phyloP scores from a whole-genome alignment of 2,888 invertebrate genomes.

The Dynastes maya region DNA sequence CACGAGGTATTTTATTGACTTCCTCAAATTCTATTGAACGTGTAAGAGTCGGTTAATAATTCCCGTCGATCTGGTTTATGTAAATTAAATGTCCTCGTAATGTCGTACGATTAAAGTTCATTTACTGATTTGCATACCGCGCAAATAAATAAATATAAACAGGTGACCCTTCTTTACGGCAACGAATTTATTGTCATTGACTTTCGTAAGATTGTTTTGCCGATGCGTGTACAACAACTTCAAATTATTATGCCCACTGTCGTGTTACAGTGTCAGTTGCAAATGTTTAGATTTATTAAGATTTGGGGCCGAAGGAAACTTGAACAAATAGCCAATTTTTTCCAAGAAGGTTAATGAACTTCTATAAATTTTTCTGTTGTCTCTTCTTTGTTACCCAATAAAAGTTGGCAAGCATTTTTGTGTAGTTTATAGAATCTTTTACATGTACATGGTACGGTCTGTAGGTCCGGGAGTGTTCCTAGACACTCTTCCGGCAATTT shows the following conservation, averaged over 20 bases:
- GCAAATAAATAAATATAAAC: constrained; percentile 48
- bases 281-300: too few species aligned
- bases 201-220: constrained; percentile 5
- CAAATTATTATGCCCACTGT: not conserved
- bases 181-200: constrained; percentile 38
- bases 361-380: too few species aligned
- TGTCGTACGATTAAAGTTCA: constrained; percentile 44
- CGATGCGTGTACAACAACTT: not conserved
- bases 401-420: too few species aligned
- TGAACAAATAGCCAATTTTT: too few species aligned
- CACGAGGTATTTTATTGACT: constrained; percentile 30
- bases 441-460: too few species aligned
- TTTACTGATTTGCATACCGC: constrained; percentile 49
- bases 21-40: constrained; percentile 44
- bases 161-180: constrained; percentile 45
- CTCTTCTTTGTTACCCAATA: too few species aligned
- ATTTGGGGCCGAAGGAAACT: too few species aligned
- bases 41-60: constrained; percentile 36
- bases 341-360: too few species aligned
- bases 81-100: constrained; percentile 47
- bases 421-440: too few species aligned
- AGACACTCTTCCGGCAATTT: too few species aligned
- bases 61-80: constrained; percentile 42
- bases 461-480: too few species aligned
- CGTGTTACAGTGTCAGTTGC: too few species aligned